phyloP scores from a whole-genome alignment of 64 coral and sea anemone genomes.

The Catalaphyllia jardinei region DNA sequence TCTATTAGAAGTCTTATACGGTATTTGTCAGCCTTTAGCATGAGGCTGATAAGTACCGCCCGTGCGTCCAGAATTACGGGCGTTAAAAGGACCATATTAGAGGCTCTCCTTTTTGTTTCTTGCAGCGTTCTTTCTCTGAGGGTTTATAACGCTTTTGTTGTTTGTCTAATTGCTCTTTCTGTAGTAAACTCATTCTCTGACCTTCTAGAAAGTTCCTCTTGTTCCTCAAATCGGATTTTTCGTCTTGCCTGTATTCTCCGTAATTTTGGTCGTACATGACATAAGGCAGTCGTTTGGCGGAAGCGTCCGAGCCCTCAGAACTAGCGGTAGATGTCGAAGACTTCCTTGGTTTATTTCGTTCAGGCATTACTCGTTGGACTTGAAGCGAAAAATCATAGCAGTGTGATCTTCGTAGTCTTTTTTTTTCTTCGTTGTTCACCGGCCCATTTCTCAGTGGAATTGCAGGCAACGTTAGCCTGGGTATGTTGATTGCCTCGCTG shows the following conservation, averaged over 20 bases:
- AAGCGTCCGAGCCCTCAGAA: not conserved
- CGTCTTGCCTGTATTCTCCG: not conserved
- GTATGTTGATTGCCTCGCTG: not conserved
- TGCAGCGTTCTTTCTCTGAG: not conserved
- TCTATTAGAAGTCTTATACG: not conserved
- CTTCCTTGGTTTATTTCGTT: not conserved
- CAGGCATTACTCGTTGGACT: slow-evolving; percentile 9
- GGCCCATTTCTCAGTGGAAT: not conserved
- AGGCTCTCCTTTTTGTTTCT: not conserved
- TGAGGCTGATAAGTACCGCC: not conserved
- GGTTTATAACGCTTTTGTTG: not conserved
- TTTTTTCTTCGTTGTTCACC: slow-evolving; percentile 11
- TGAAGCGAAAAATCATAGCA: slow-evolving; percentile 32
- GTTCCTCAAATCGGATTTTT: not conserved
- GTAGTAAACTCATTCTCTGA: slow-evolving; percentile 3
- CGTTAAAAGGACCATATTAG: not conserved
- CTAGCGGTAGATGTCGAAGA: not conserved
- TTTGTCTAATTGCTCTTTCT: slow-evolving; percentile 14
- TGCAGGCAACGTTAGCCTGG: not conserved
- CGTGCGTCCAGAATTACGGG: not conserved
- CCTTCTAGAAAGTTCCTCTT: not conserved
- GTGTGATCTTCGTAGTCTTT: not conserved
- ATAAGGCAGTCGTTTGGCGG: not conserved
- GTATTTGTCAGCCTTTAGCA: not conserved
- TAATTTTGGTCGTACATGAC: slow-evolving; percentile 29